Base-by-base conservation (phyloP, 2,113 vertebrate genomes). In the Apaloderma vittatum region DNA sequence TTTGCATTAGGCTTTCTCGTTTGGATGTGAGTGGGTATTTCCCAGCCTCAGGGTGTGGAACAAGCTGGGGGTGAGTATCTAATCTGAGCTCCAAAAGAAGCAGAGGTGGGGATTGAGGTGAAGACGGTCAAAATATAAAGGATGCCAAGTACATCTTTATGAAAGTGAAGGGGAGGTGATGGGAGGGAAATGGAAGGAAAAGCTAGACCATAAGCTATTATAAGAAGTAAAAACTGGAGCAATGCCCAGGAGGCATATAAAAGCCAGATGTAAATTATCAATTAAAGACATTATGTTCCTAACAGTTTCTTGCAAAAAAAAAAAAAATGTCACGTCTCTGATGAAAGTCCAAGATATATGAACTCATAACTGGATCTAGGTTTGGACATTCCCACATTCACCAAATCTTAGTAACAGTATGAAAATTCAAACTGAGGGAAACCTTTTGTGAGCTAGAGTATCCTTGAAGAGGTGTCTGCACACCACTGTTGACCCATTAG, bases 151-250 rank as follows among this genome's bases (percentile, higher is more conserved):
- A 26, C 0, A 0, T 71, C 27, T 70, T 40, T 37, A 7, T 46
- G 30, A 32, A 83, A 93, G 30, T 82, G 36, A 37, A 74, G 48
- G 52, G 75, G 37, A 62, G 11, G 14, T 54, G 66, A 36, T 51
- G 20, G 72, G 52, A 79, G 43, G 21, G 67, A 83, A 26, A 62
- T 63, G 27, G 71, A 85, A 78, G 26, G 45, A 74, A 89, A 85
- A 94, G 48, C 78, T 87, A 65, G 34, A 36, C 83, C 0, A 1
- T 87, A 77, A 91, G 45, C 77, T 90, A 21, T 87, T 89, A 45
- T 4, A 88, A 57, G 58, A 78, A 87, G 57, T 59, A 49, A 71
- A 94, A 95, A 46, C 24, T 87, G 74, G 70, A 94, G 36, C 58
- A 78, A 29, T 75, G 70, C 66, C 66, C 54, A 72, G 54, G 55